Evolutionary conservation across 2,797 vertebrate genomes (phyloP), one percentile per base, ranked within the genome.

Genomic region (Cacajao melanocephalus): DNA sequence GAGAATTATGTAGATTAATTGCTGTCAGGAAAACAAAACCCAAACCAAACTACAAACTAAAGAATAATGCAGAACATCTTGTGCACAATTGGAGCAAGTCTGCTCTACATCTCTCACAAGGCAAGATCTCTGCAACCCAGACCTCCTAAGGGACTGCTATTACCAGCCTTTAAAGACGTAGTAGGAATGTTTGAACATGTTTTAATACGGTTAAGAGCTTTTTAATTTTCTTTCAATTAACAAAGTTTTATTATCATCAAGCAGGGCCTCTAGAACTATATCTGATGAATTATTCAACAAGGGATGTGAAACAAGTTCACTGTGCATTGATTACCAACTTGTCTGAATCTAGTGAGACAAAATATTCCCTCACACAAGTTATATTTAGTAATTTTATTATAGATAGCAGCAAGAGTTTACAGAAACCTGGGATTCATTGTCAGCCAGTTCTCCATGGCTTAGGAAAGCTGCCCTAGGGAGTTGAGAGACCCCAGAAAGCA

Each of bases 1-100:
- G 41, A 75, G 50, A 84, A 57, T 90, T 86, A 57, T 64, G 41
- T 30, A 86, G 20, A 84, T 70, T 50, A 94, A 79, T 36, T 86
- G 44, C 79, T 84, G 20, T 91, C 82, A 84, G 72, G 67, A 70
- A 95, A 96, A 88, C 61, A 87, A 88, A 86, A 85, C 57, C 15
- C 5, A 78, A 95, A 73, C 4, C n/a, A 87, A 76, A 41, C 33
- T 90, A 85, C 22, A n/a, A 75, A 85, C 30, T 14, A n/a, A 90
- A 86, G 39, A 70, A 52, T 7, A 26, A 39, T 13, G 28, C 44
- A 86, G 76, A 46, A 24, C 22, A 87, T 36, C 22, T 52, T 15
- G 30, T n/a, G 41, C 2, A 3, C 52, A 13, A 26, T 76, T 55
- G 14, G 86, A 52, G 26, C 61, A 5, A 52, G 39, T 78, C 75